Percentiles rank a stretch among this genome's conserved stretches.
Conservation (phyloP, 1,140 invertebrate genomes). For the Apis laboriosa region DNA sequence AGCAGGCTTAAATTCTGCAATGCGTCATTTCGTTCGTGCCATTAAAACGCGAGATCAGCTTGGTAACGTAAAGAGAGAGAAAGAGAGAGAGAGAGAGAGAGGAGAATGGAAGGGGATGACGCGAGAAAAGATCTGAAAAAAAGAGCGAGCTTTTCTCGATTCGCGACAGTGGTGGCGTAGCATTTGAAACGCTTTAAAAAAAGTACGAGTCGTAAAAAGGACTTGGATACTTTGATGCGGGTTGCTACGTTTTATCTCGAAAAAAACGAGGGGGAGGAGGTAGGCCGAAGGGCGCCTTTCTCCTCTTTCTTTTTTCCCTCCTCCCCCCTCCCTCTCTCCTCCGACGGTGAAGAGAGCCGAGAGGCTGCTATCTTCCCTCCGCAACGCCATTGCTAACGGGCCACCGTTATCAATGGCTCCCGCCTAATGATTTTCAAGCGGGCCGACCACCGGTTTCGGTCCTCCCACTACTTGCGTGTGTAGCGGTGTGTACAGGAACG, state of each 20-base stretch:
- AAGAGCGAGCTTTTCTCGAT: slow-evolving; percentile 37
- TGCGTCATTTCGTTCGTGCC: slow-evolving; percentile 49
- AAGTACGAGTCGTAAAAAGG: slow-evolving; percentile 71
- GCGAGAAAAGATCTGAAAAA: slow-evolving; percentile 42
- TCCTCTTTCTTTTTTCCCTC: slow-evolving; percentile 44
- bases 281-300: slow-evolving; percentile 54
- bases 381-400: slow-evolving; percentile 52
- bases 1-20: slow-evolving; percentile 55
- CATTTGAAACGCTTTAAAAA: slow-evolving; percentile 67
- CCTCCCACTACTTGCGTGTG: neutral
- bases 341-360: slow-evolving; percentile 63
- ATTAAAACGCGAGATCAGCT: slow-evolving; percentile 57
- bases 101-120: neutral
- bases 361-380: slow-evolving; percentile 62
- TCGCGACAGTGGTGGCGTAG: slow-evolving; percentile 6
- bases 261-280: slow-evolving; percentile 17
- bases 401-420: slow-evolving; percentile 68
- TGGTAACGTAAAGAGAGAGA: neutral
- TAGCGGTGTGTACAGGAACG: neutral
- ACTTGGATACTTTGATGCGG: slow-evolving; percentile 68
- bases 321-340: slow-evolving; percentile 52
- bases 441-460: slow-evolving; percentile 53
- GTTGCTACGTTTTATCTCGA: slow-evolving; percentile 70
- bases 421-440: slow-evolving; percentile 74
- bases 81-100: neutral